These are phyloP conservation scores for Tetragonula carbonaria DNA, from an alignment of 2,888 invertebrate species.

Conservation along the genomic window DNA sequence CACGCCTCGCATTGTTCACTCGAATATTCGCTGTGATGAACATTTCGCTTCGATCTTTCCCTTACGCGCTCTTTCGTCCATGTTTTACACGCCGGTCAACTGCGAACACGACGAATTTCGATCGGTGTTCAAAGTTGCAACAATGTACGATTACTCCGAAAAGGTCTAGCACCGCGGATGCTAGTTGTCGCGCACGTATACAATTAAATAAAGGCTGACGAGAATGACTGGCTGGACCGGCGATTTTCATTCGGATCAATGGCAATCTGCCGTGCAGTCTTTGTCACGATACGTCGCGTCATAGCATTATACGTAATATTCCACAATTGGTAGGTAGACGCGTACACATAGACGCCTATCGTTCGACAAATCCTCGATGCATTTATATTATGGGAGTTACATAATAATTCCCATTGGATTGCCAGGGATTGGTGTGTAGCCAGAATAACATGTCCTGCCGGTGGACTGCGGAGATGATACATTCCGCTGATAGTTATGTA, in stretches of 20 bases:
- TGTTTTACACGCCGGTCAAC: background rate
- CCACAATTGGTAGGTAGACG: background rate
- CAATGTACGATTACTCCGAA: background rate
- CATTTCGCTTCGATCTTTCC: slow-evolving; percentile 64
- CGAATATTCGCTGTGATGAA: slow-evolving; percentile 54
- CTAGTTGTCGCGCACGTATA: background rate
- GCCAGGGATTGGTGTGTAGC: slow-evolving; percentile 69
- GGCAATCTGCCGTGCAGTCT: slow-evolving; percentile 14
- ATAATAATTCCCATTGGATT: slow-evolving; percentile 76
- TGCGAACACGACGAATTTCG: background rate
- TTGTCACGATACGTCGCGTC: background rate
- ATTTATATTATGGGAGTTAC: slow-evolving; percentile 73
- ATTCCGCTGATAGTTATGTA: slow-evolving; percentile 73
- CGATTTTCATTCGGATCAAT: slow-evolving; percentile 17
- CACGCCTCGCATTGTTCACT: slow-evolving; percentile 59
- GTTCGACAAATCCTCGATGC: slow-evolving; percentile 65
- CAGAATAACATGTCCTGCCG: slow-evolving; percentile 72
- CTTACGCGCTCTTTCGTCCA: background rate
- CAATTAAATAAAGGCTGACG: slow-evolving; percentile 24
- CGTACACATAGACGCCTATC: slow-evolving; percentile 7
- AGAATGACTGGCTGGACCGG: background rate
- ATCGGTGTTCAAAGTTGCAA: background rate
- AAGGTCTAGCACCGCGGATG: background rate
- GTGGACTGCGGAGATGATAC: slow-evolving; percentile 70
- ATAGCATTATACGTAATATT: slow-evolving; percentile 18